phyloP scores from a whole-genome alignment of 2,797 vertebrate genomes.

The Lophura swinhoii region DNA sequence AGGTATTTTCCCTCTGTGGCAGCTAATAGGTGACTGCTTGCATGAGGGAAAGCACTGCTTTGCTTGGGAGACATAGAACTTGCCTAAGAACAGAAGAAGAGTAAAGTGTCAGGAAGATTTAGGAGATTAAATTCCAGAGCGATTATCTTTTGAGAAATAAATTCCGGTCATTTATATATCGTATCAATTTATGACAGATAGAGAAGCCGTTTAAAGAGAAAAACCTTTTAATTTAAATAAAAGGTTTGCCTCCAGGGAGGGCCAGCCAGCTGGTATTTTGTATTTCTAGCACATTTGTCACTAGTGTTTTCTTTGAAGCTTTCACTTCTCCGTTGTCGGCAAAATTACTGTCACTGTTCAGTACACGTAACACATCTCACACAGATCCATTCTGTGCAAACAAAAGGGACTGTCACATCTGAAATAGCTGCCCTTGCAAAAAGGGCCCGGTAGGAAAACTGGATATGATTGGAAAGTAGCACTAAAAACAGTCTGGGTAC shows the following conservation, averaged over 20 bases:
- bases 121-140: not conserved
- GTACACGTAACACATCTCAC: not conserved
- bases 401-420: not conserved
- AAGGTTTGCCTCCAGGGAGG: not conserved
- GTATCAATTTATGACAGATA: not conserved
- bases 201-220: not conserved
- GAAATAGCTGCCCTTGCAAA: not conserved
- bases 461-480: not conserved
- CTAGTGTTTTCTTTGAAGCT: not conserved
- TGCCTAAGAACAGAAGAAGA: not conserved
- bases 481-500: not conserved
- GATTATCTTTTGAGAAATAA: not conserved
- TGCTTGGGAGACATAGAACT: not conserved
- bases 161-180: not conserved
- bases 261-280: not conserved
- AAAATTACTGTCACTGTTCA: not conserved
- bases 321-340: not conserved
- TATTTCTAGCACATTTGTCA: constrained; percentile 23
- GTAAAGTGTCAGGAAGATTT: not conserved
- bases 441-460: not conserved
- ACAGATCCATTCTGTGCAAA: not conserved
- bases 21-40: not conserved
- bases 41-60: not conserved
- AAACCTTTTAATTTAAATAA: not conserved
- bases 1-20: not conserved